A percentile compares a stretch with the other conserved stretches of the same genome.
phyloP scores from a whole-genome alignment of 2,888 invertebrate species.

The Drosophila villosipedis region DNA sequence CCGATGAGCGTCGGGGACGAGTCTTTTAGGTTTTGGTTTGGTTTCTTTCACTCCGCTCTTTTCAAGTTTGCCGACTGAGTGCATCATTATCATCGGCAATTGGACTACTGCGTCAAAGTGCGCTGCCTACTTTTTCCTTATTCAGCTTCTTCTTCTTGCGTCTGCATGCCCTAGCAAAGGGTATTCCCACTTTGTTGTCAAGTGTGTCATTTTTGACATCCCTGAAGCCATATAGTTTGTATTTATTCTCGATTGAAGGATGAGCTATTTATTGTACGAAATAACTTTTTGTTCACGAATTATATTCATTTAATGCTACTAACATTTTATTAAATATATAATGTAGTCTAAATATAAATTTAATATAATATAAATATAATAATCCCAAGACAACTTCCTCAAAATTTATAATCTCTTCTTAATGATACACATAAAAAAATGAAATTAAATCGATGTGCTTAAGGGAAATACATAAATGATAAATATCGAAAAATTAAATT shows the following conservation, averaged over 20 bases:
- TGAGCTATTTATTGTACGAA: too few species aligned
- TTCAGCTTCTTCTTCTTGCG: not conserved
- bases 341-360: not conserved
- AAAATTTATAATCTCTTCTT: not conserved
- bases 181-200: not conserved
- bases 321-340: not conserved
- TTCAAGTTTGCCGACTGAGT: constrained; percentile 82
- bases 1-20: constrained; percentile 42
- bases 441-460: too few species aligned
- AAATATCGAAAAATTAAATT: too few species aligned
- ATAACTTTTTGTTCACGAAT: not conserved
- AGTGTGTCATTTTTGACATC: not conserved
- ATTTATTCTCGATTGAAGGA: not conserved
- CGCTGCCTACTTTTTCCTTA: constrained; percentile 63
- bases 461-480: too few species aligned
- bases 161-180: constrained; percentile 5
- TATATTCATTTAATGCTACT: not conserved
- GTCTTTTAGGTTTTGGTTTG: constrained; percentile 20
- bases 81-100: constrained; percentile 82
- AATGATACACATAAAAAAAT: too few species aligned
- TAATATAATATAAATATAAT: not conserved
- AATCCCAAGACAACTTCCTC: not conserved
- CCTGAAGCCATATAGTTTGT: not conserved
- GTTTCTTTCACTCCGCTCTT: constrained; percentile 53
- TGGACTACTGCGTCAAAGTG: constrained; percentile 81